phyloP scores from a whole-genome alignment of 2,113 vertebrate genomes.

The Catagonus wagneri region DNA sequence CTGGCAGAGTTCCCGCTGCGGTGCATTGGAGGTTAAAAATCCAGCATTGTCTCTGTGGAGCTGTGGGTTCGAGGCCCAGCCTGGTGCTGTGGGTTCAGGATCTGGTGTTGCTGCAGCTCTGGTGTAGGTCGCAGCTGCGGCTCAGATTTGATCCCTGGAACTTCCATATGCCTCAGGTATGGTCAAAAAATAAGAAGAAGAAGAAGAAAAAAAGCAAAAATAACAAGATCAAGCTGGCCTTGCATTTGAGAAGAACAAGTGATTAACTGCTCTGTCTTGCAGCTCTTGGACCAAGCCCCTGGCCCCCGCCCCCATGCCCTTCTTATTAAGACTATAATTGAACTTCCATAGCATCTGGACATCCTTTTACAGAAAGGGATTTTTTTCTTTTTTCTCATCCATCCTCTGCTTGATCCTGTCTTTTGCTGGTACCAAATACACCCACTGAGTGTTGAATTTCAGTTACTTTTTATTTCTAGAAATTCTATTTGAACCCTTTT shows the following conservation, averaged over 20 bases:
- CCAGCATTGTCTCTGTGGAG: too few relatives aligned
- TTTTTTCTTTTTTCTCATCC: background rate
- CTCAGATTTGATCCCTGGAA: too few relatives aligned
- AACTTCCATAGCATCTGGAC: background rate
- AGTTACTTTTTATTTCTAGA: constrained; percentile 28
- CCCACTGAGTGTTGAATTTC: background rate
- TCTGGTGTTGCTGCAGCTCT: too few relatives aligned
- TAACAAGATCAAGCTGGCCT: background rate
- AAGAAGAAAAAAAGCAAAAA: too few relatives aligned
- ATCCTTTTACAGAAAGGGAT: background rate
- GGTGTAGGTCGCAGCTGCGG: too few relatives aligned
- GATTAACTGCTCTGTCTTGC: background rate
- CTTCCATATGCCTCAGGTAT: too few relatives aligned
- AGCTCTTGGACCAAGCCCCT: background rate
- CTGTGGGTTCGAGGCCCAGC: too few relatives aligned
- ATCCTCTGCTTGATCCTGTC: background rate
- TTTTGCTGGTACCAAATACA: background rate
- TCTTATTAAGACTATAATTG: background rate
- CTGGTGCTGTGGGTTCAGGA: too few relatives aligned
- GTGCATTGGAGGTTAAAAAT: too few relatives aligned
- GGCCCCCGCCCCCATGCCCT: background rate
- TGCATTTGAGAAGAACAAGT: background rate
- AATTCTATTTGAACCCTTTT: background rate
- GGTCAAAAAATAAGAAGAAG: too few relatives aligned
- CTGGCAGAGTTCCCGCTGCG: too few relatives aligned